Base-by-base conservation (phyloP, 2,888 invertebrate species). In the Slavum lentiscoides region DNA sequence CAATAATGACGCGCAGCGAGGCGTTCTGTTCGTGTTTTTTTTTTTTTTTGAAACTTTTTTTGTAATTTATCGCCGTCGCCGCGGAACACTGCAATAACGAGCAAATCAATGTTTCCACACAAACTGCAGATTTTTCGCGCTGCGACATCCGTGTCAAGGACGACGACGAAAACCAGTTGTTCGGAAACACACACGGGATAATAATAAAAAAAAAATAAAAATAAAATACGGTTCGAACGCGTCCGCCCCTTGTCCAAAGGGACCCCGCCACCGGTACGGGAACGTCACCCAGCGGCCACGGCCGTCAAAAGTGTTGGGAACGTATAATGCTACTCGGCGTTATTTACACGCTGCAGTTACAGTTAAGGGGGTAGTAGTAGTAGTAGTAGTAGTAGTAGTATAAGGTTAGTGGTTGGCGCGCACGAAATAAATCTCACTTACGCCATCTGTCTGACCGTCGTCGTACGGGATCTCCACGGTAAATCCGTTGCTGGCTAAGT, bases 401-500 rank as follows among this genome's bases (percentile, higher is more conserved):
- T 30, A 30, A 30, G 30, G 43, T 43, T 43, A 43, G 7, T 43
- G 43, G 49, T 67, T 72, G 80, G 70, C 80, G 58, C 64, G 64
- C 62, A 58, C 58, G 64, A 55, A 39, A 53, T n/a, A 74, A 81
- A 74, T 81, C 21, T 49, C 84, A 72, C 85, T 85, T 74, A 85
- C 84, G 74, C 84, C 83, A 73, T 82, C 80, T 30, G 70, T 83
- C 2, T 72, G 76, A 49, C 84, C 84, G 30, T 84, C 83, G 75
- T 85, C 84, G 30, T 77, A 76, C 39, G 82, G 73, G 23, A 83
- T 72, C 82, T 83, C 83, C 66, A 76, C 74, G 74, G 83, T 83
- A 74, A 82, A 83, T 72, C 82, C 82, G 83, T 84, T 83, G 77
- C 83, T 83, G 69, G 61, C 80, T 85, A 85, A 82, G 84, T 84